Evolutionary conservation across 2,888 invertebrate genomes (phyloP).

Genomic region (Amblyjoppa fuscipennis): DNA sequence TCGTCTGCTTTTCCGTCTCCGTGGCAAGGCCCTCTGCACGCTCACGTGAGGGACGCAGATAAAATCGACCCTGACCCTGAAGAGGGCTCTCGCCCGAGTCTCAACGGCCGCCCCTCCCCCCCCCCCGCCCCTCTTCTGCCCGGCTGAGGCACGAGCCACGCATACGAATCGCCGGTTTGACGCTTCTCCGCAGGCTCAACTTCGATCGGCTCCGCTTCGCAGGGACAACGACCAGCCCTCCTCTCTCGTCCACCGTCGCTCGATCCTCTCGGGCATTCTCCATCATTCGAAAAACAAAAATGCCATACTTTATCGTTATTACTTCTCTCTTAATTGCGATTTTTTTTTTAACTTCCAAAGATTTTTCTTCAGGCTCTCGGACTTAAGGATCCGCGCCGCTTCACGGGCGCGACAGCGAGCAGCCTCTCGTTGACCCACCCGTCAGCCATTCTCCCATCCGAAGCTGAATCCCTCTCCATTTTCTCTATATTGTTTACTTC

Average conservation of each 20-base stretch:
- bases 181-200: conserved; percentile 51
- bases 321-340: background rate
- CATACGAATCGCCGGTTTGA: conserved; percentile 64
- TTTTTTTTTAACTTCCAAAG: background rate
- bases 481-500: background rate
- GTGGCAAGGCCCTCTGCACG: conserved; percentile 6
- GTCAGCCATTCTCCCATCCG: conserved; percentile 15
- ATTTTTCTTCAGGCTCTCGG: background rate
- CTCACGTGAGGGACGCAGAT: conserved; percentile 39
- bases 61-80: conserved; percentile 69
- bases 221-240: conserved; percentile 13
- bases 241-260: background rate
- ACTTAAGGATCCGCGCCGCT: background rate
- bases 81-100: conserved; percentile 46
- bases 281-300: background rate
- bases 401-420: background rate
- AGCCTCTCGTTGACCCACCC: conserved; percentile 28
- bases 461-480: background rate
- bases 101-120: background rate
- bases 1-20: conserved; percentile 8
- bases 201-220: conserved; percentile 56
- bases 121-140: background rate
- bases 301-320: background rate
- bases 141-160: conserved; percentile 62
- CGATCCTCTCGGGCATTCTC: background rate